These are phyloP conservation scores for Antigone vipio DNA, from an alignment of 2,113 vertebrate genomes.

Conservation along the genomic window DNA sequence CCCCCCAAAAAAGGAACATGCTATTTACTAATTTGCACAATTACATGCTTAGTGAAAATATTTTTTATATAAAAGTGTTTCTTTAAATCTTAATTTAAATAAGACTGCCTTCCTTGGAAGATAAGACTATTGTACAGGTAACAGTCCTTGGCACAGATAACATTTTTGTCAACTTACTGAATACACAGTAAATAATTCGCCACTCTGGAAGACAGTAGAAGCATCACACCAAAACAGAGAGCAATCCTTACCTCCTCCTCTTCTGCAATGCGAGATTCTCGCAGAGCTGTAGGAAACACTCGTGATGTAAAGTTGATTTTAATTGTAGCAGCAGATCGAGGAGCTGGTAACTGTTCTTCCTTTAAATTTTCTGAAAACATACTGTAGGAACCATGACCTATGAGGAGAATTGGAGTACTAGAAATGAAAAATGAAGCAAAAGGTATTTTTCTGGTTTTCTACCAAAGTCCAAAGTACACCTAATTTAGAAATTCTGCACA, in stretches of 20 bases:
- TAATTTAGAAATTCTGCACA: not conserved
- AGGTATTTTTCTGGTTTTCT: not conserved
- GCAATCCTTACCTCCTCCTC: constrained; percentile 87
- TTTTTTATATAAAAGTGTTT: not conserved
- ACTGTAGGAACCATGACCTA: constrained; percentile 48
- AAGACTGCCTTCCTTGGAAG: not conserved
- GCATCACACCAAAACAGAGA: not conserved
- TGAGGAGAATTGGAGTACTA: not conserved
- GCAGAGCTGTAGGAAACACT: constrained; percentile 88
- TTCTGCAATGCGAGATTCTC: constrained; percentile 85
- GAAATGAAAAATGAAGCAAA: not conserved
- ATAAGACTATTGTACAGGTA: not conserved
- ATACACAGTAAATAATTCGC: not conserved
- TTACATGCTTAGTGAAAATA: not conserved
- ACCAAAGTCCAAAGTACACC: not conserved
- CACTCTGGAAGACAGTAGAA: not conserved
- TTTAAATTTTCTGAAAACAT: constrained; percentile 71
- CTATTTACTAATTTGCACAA: not conserved
- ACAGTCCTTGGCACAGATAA: not conserved
- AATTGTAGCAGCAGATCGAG: constrained; percentile 82
- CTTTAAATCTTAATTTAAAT: not conserved
- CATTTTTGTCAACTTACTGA: not conserved
- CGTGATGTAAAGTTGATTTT: constrained; percentile 85
- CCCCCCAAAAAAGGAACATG: not conserved
- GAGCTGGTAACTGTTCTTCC: constrained; percentile 72